A percentile compares a stretch with the other conserved stretches of the same genome.
Evolutionary conservation across 2,888 invertebrate species (phyloP).

Genomic region (Machimus atricapillus): DNA sequence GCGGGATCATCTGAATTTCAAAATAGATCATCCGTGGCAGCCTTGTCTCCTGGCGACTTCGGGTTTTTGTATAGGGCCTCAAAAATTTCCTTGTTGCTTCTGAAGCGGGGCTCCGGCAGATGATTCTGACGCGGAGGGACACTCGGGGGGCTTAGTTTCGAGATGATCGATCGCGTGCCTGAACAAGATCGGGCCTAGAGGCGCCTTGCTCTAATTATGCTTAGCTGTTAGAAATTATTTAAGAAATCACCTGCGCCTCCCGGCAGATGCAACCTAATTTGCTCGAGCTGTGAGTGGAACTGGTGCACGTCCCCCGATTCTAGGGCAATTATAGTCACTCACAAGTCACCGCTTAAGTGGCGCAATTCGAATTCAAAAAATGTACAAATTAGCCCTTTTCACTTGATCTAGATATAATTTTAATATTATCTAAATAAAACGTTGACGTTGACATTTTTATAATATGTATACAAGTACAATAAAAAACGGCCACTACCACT

Average conservation of each 20-base stretch:
- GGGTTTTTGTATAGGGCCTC: conserved; percentile 1
- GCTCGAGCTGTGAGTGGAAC: background rate
- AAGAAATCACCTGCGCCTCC: conserved; percentile 2
- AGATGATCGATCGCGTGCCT: conserved; percentile 41
- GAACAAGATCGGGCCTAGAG: conserved; percentile 34
- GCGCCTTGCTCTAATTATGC: conserved; percentile 24
- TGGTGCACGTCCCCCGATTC: background rate
- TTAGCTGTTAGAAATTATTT: conserved; percentile 9
- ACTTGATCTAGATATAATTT: no score
- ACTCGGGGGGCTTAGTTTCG: background rate
- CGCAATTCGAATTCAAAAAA: background rate
- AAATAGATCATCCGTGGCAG: conserved; percentile 33
- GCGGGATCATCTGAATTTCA: conserved; percentile 21
- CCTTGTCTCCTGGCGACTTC: background rate
- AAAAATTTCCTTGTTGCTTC: background rate
- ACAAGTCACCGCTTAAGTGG: background rate
- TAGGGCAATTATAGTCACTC: background rate
- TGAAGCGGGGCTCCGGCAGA: background rate
- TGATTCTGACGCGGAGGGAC: background rate
- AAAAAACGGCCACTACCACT: no score
- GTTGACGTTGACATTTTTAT: no score
- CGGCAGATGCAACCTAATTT: conserved; percentile 9
- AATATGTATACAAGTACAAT: no score
- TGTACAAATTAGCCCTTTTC: no score
- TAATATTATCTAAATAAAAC: no score